phyloP scores from a whole-genome alignment of 2,113 vertebrate genomes.

The Heloderma charlesbogerti region DNA sequence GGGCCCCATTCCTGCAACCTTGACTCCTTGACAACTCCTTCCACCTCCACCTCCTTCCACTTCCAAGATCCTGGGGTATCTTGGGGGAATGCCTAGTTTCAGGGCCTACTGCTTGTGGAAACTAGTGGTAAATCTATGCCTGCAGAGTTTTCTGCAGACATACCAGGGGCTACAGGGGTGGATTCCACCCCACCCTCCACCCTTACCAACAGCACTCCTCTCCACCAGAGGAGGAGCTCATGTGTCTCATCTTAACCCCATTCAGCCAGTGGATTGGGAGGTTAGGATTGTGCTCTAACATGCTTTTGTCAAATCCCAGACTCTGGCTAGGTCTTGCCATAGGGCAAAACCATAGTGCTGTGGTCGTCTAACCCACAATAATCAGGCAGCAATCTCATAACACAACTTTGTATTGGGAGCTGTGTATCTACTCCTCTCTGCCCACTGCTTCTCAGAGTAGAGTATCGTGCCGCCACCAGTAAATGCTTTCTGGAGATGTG shows the following conservation, averaged over 20 bases:
- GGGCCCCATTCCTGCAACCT: too few relatives aligned
- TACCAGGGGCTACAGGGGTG: background rate
- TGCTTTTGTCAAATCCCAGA: background rate
- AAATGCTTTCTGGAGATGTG: background rate
- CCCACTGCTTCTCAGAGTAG: background rate
- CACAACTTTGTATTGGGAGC: background rate
- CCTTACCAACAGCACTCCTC: background rate
- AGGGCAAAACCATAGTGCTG: background rate
- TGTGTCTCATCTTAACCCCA: background rate
- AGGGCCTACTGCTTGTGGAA: background rate
- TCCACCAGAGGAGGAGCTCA: background rate
- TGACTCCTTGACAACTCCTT: too few relatives aligned
- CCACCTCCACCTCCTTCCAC: too few relatives aligned
- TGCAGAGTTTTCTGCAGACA: too few relatives aligned
- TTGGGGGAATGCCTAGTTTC: background rate
- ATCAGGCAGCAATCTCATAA: background rate
- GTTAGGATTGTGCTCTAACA: background rate
- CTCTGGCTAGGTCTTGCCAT: background rate
- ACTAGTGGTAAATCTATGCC: background rate
- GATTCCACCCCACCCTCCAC: background rate
- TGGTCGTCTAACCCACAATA: background rate
- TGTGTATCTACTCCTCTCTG: background rate
- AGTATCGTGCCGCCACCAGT: background rate
- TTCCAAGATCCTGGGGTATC: background rate
- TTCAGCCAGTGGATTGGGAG: background rate